Evolutionary conservation across 2,797 vertebrate species (phyloP).

Genomic region (Epinephelus malabaricus): DNA sequence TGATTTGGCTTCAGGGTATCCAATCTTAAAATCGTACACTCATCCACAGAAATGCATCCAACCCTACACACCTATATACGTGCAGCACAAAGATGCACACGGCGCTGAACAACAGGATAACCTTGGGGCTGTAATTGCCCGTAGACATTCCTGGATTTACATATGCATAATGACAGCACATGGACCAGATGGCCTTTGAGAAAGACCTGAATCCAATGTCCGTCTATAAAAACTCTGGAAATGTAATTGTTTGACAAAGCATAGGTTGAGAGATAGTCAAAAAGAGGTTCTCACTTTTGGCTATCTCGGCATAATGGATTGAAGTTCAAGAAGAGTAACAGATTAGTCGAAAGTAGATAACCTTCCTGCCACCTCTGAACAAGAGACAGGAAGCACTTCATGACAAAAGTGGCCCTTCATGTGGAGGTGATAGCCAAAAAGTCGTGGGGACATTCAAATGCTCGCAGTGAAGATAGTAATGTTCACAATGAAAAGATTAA

Average conservation of each 20-base stretch:
- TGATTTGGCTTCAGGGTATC: conserved; percentile 64
- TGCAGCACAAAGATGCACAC: background rate
- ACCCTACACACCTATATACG: conserved; percentile 25
- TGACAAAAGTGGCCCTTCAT: conserved; percentile 41
- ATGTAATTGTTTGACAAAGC: conserved; percentile 43
- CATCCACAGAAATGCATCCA: conserved; percentile 15
- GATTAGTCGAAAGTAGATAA: conserved; percentile 42
- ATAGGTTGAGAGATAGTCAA: conserved; percentile 16
- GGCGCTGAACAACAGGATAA: conserved; percentile 35
- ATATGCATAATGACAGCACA: conserved; percentile 35
- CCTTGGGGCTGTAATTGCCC: conserved; percentile 40
- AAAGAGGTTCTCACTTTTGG: conserved; percentile 13
- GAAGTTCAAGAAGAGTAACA: conserved; percentile 9
- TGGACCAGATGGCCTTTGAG: conserved; percentile 46
- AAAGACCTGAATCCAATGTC: background rate
- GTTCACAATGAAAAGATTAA: conserved; percentile 20
- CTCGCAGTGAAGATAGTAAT: conserved; percentile 1
- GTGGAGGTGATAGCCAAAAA: conserved; percentile 32
- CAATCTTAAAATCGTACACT: conserved; percentile 32
- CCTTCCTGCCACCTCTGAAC: conserved; percentile 19
- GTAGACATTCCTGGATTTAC: conserved; percentile 34
- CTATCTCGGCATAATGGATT: conserved; percentile 23
- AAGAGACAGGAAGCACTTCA: conserved; percentile 38
- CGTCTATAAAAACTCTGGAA: background rate
- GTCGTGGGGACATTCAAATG: conserved; percentile 24